These are phyloP conservation scores for Otolemur garnettii DNA, from an alignment of 2,113 vertebrate genomes.

Conservation along the genomic window DNA sequence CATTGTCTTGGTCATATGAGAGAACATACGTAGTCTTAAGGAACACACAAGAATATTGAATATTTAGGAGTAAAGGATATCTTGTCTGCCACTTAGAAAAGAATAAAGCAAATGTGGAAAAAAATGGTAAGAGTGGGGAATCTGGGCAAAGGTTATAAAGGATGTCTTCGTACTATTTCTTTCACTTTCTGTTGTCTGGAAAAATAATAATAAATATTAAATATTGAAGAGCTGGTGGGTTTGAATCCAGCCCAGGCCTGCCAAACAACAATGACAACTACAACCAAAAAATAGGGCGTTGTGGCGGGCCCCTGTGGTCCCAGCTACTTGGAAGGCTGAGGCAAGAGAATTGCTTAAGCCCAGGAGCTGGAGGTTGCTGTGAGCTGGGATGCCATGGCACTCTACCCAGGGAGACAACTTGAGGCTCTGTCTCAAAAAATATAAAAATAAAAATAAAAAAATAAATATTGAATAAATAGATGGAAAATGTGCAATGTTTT, in stretches of 20 bases:
- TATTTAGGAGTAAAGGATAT: not conserved
- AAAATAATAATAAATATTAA: not conserved
- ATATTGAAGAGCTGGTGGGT: not conserved
- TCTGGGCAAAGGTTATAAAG: not conserved
- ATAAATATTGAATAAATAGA: not conserved
- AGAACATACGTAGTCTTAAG: not conserved
- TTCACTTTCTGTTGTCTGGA: not conserved
- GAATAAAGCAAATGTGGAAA: not conserved
- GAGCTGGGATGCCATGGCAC: no score
- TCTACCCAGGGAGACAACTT: no score
- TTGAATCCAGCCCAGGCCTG: no score
- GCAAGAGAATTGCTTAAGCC: no score
- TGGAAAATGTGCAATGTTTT: not conserved
- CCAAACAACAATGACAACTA: no score
- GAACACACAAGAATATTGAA: not conserved
- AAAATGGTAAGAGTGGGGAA: not conserved
- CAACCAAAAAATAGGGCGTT: no score
- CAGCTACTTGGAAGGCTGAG: no score
- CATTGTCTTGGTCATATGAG: no score
- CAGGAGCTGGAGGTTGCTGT: no score
- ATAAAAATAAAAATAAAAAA: not conserved
- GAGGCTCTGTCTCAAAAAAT: not conserved
- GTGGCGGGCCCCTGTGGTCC: no score
- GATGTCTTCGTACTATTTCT: not conserved
- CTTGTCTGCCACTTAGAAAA: not conserved